Base-by-base conservation (phyloP, 1,140 invertebrate species). In the Trichoplusia ni region DNA sequence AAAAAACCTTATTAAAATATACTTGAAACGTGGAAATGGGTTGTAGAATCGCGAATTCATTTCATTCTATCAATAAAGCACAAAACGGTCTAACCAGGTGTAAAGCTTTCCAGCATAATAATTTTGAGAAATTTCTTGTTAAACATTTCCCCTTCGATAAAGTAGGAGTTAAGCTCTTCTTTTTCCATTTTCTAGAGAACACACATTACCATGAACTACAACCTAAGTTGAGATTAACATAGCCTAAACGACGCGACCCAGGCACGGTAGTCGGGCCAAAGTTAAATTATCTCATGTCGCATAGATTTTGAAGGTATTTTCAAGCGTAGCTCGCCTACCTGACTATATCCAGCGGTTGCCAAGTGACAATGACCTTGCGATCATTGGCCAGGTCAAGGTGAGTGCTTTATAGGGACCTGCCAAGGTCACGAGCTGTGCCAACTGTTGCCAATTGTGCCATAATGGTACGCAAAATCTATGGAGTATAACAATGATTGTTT, bases 311-410 rank as follows among this genome's bases (percentile, higher is more conserved):
- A 37, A 14, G 23, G 11, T 33, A 38, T 58, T 29, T 47, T 14
- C 44, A 42, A 9, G 9, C 16, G 14, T 13, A 5, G 25, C 44
- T 47, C 31, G n/a, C n/a, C n/a, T n/a, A n/a, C 25, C 44, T 47
- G 7, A 14, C 16, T 40, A n/a, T n/a, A 4, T 18, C 1, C 2
- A 42, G 23, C n/a, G 18, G 38, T 58, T 58, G 38, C 54, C 38
- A 58, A 58, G 54, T 40, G 54, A 14, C 38, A 58, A 16, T 58
- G 54, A 44, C 54, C 54, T 42, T 42, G 37, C 23, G 44, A 47
- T 47, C 44, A 29, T 13, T 16, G 38, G 38, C 8, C 37, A 40
- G 54, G 54, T 58, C 54, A 58, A 58, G 54, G 54, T 29, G 16
- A 58, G 27, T 58, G 38, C 11, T 37, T 27, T 11, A 56, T 29